These are phyloP conservation scores for Numenius phaeopus DNA, from an alignment of 2,797 vertebrate species.

Conservation along the genomic window DNA sequence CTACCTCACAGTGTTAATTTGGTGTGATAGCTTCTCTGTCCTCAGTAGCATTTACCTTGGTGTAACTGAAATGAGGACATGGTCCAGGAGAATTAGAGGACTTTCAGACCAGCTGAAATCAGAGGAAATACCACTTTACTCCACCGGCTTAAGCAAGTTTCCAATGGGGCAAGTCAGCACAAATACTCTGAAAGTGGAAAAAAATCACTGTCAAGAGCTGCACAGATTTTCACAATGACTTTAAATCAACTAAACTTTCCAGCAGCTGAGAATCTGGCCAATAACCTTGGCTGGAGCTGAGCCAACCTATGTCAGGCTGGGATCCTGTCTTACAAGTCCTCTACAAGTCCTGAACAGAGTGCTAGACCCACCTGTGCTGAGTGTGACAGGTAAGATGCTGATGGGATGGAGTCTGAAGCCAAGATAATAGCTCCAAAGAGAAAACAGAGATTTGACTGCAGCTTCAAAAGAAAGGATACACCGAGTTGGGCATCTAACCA, in stretches of 20 bases:
- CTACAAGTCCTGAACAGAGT: neutral
- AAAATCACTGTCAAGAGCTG: neutral
- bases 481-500: fast-evolving
- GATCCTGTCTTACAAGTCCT: neutral
- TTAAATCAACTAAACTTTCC: neutral
- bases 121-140: neutral
- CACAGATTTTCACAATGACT: neutral
- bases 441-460: conserved; percentile 3
- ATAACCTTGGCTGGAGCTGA: neutral
- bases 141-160: neutral
- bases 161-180: neutral
- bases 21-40: neutral
- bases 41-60: neutral
- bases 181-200: neutral
- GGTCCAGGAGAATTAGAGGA: neutral
- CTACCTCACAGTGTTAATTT: neutral
- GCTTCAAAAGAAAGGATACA: neutral
- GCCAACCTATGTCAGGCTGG: neutral
- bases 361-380: neutral
- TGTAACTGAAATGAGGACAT: neutral
- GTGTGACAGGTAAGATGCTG: neutral
- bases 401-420: neutral
- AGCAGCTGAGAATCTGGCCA: neutral
- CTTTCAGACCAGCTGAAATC: neutral
- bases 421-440: neutral